These are phyloP conservation scores for Pedicia rivosa DNA, from an alignment of 2,888 invertebrate species.

Conservation along the genomic window DNA sequence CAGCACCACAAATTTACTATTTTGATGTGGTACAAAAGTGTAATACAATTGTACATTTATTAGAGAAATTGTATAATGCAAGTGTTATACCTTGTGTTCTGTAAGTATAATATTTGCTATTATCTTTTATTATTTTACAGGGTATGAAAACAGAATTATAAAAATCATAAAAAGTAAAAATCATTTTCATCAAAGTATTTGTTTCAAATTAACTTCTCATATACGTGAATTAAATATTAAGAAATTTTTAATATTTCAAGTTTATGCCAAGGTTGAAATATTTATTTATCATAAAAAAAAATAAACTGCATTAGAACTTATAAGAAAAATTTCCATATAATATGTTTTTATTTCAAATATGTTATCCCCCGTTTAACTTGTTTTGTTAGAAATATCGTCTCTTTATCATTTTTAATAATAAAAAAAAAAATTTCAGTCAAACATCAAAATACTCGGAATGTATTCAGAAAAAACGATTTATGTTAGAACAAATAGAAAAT, in stretches of 20 bases:
- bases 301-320: too few relatives aligned
- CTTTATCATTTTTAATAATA: slow-evolving; percentile 10
- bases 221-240: too few relatives aligned
- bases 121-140: too few relatives aligned
- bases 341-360: too few relatives aligned
- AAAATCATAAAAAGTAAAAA: not conserved
- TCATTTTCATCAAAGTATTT: not conserved
- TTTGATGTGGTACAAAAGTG: slow-evolving; percentile 86
- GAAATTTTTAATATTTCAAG: too few relatives aligned
- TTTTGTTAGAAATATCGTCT: not conserved
- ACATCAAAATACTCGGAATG: slow-evolving; percentile 81
- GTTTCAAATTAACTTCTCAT: too few relatives aligned
- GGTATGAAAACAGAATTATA: not conserved
- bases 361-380: too few relatives aligned
- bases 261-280: too few relatives aligned
- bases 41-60: slow-evolving; percentile 80
- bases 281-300: too few relatives aligned
- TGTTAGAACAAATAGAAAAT: slow-evolving; percentile 76
- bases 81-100: slow-evolving; percentile 73
- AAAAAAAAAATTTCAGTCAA: slow-evolving; percentile 41
- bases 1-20: slow-evolving; percentile 78
- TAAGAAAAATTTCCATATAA: too few relatives aligned
- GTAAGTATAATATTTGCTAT: slow-evolving; percentile 39
- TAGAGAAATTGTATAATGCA: slow-evolving; percentile 87
- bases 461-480: slow-evolving; percentile 66